Percentiles rank a stretch among this genome's conserved stretches.
These are phyloP conservation scores for Ecdyonurus torrentis DNA, from an alignment of 2,888 invertebrate genomes.

Conservation along the genomic window DNA sequence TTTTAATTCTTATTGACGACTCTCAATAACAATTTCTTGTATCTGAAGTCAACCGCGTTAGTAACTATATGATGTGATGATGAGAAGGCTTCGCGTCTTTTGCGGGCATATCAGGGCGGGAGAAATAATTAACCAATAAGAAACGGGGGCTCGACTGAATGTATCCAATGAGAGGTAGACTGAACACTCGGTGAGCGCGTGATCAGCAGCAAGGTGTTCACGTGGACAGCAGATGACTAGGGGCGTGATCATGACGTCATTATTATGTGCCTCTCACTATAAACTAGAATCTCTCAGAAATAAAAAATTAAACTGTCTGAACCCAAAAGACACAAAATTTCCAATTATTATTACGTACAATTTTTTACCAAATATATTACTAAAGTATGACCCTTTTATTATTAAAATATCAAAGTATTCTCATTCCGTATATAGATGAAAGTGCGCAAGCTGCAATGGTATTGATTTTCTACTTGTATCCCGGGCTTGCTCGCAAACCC, in stretches of 20 bases:
- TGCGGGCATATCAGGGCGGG: slow-evolving; percentile 19
- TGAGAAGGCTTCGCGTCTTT: slow-evolving; percentile 6
- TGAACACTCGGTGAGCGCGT: slow-evolving; percentile 62
- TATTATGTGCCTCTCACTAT: slow-evolving; percentile 14
- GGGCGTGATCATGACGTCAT: slow-evolving; percentile 30
- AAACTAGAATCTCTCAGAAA: background rate
- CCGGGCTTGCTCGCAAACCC: background rate
- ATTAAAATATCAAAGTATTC: too few relatives aligned
- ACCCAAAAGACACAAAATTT: background rate
- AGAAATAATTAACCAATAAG: slow-evolving; percentile 34
- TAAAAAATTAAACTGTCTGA: background rate
- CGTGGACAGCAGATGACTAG: slow-evolving; percentile 58
- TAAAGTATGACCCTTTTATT: too few relatives aligned
- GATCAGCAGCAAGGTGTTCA: slow-evolving; percentile 62
- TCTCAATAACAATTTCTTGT: too few relatives aligned
- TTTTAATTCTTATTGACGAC: background rate
- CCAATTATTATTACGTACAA: too few relatives aligned
- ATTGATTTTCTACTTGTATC: background rate
- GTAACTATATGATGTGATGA: background rate
- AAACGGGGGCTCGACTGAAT: slow-evolving; percentile 50
- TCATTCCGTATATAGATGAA: too few relatives aligned
- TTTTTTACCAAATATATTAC: too few relatives aligned
- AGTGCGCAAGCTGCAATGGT: background rate
- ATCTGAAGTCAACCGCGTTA: background rate
- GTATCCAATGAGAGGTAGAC: slow-evolving; percentile 38